phyloP scores from a whole-genome alignment of 2,797 vertebrate species.

The Artibeus jamaicensis region DNA sequence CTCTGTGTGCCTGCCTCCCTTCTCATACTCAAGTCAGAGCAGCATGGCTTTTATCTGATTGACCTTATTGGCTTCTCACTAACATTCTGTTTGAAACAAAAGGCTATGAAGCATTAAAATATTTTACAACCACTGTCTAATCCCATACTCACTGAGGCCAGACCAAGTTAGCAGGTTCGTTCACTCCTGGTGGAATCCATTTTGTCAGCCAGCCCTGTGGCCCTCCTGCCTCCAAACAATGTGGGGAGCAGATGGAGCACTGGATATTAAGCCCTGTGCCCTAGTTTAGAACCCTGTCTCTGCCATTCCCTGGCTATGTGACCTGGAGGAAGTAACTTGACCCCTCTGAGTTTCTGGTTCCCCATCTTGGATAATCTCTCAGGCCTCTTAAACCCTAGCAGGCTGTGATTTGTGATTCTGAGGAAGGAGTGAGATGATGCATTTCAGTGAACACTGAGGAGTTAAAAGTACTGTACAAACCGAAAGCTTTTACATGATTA shows the following conservation, averaged over 20 bases:
- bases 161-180: neutral
- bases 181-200: neutral
- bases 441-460: neutral
- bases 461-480: neutral
- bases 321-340: neutral
- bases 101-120: neutral
- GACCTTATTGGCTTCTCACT: neutral
- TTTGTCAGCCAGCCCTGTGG: neutral
- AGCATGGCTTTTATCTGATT: neutral
- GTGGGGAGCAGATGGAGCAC: neutral
- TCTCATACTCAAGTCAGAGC: neutral
- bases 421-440: neutral
- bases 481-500: neutral
- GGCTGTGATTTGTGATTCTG: neutral
- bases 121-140: neutral
- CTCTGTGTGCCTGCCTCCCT: neutral
- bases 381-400: neutral
- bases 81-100: neutral
- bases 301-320: neutral
- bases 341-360: neutral
- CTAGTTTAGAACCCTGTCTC: neutral
- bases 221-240: neutral
- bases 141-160: neutral
- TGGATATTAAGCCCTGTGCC: neutral
- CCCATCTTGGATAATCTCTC: neutral